These are phyloP conservation scores for Caenorhabditis sp. DNA, from an alignment of 2,888 invertebrate genomes.

Conservation along the genomic window DNA sequence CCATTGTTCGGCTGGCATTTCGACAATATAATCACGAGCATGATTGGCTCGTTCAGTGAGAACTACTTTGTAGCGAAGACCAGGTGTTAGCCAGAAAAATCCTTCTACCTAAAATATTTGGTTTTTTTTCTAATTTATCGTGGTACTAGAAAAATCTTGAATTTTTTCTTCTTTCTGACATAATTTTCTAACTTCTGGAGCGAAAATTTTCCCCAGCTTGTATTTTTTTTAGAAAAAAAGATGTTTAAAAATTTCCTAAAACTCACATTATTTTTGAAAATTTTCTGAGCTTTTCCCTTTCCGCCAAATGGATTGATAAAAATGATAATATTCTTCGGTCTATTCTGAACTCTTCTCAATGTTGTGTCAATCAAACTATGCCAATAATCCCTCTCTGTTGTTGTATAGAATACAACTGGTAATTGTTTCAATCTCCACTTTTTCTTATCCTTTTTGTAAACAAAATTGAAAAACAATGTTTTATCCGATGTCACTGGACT, in stretches of 20 bases:
- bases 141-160: not conserved
- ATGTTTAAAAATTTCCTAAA: not conserved
- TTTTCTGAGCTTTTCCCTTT: constrained; percentile 79
- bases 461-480: constrained; percentile 66
- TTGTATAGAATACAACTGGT: constrained; percentile 49
- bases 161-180: not conserved
- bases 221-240: too few relatives aligned
- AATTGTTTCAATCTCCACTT: constrained; percentile 63
- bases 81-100: constrained; percentile 73
- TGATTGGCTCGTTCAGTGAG: constrained; percentile 82
- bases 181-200: too few relatives aligned
- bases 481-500: constrained; percentile 33
- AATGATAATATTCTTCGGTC: constrained; percentile 80
- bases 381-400: constrained; percentile 55
- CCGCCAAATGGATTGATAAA: constrained; percentile 88
- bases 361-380: constrained; percentile 46
- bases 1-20: constrained; percentile 53
- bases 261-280: constrained; percentile 79
- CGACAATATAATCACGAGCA: constrained; percentile 77
- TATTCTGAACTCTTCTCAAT: constrained; percentile 60
- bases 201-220: too few relatives aligned
- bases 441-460: constrained; percentile 62
- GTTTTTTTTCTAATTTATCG: not conserved
- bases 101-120: constrained; percentile 70
- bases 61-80: constrained; percentile 76